Conservation (phyloP, 2,113 vertebrate species). For the Strigops habroptila region DNA sequence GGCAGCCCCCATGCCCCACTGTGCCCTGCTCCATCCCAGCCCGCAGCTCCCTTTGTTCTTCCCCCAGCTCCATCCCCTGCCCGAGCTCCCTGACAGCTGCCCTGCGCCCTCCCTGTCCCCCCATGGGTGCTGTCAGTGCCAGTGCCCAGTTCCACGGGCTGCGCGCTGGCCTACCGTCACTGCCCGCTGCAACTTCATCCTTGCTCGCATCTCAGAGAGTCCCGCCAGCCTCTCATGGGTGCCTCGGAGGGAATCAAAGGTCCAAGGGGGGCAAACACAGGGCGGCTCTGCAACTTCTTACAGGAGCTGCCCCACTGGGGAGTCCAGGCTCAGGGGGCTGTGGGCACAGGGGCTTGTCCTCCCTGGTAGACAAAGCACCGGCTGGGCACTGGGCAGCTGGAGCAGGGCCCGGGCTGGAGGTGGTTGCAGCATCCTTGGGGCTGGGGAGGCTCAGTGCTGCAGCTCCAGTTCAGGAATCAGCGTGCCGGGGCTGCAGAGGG, state of each 20-base stretch:
- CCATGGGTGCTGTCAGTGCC: not conserved
- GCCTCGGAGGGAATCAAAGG: not conserved
- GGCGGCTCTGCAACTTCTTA: accelerated
- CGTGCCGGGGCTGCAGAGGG: not conserved
- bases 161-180: accelerated
- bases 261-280: accelerated
- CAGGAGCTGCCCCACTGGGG: accelerated
- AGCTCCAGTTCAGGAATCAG: not conserved
- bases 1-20: not conserved
- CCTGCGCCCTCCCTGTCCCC: not conserved
- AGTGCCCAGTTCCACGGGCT: not conserved
- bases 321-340: accelerated
- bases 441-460: not conserved
- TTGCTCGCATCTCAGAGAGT: not conserved
- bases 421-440: accelerated
- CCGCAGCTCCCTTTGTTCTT: constrained; percentile 49
- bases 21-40: constrained; percentile 13
- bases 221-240: not conserved
- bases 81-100: constrained; percentile 36
- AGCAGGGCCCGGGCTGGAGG: not conserved
- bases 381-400: not conserved
- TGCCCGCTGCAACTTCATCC: constrained; percentile 5
- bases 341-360: not conserved
- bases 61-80: not conserved
- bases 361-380: not conserved